Evolutionary conservation across 2,888 invertebrate genomes (phyloP).

Genomic region (Podabrus alpinus): DNA sequence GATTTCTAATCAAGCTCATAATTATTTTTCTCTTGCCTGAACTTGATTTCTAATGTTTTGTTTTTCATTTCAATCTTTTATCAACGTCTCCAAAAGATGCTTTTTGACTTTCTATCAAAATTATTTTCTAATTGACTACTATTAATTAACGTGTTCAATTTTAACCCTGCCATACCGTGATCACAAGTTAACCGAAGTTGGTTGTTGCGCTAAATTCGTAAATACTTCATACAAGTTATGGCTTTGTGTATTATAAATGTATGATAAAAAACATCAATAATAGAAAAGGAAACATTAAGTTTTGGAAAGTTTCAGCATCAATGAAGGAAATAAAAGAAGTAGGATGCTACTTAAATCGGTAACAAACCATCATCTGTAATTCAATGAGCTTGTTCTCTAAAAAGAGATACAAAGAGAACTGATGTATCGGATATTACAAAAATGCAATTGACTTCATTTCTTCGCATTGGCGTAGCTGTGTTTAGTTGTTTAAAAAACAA

Average conservation of each 20-base stretch:
- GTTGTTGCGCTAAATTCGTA: not conserved
- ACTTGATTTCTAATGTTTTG: too few species aligned
- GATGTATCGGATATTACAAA: not conserved
- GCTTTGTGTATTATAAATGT: too few species aligned
- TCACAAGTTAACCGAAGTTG: not conserved
- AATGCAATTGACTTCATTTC: not conserved
- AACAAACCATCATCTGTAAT: not conserved
- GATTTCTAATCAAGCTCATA: too few species aligned
- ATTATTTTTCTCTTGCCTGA: too few species aligned
- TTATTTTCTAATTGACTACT: too few species aligned
- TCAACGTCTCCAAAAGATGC: too few species aligned
- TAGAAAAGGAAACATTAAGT: not conserved
- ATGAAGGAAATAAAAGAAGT: not conserved
- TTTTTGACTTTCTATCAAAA: too few species aligned
- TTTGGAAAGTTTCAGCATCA: not conserved
- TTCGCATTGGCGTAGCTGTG: not conserved
- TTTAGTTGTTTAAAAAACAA: too few species aligned
- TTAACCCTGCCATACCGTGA: too few species aligned
- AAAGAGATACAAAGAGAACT: too few species aligned
- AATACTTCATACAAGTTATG: not conserved
- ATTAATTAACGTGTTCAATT: too few species aligned
- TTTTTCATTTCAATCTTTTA: too few species aligned
- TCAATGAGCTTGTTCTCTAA: not conserved
- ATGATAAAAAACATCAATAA: not conserved
- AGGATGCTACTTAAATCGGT: not conserved